A percentile compares a stretch with the other conserved stretches of the same genome.
Conservation (phyloP, 2,113 vertebrate genomes). For the Ceyx melanurus region DNA sequence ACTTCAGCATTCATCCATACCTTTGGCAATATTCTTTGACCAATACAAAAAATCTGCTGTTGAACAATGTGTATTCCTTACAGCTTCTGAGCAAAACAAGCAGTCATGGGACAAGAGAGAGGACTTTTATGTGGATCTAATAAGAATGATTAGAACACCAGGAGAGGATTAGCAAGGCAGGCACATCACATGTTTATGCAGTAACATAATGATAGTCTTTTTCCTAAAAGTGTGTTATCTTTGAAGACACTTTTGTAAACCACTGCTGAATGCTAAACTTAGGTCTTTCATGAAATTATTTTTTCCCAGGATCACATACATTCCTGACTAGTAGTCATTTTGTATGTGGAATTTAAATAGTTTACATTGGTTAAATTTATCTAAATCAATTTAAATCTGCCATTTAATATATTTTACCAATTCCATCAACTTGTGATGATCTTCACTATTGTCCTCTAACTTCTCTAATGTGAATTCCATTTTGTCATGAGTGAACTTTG, state of each 20-base stretch:
- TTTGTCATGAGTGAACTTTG: background rate
- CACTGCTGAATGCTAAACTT: background rate
- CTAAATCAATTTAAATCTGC: background rate
- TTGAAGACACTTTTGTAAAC: background rate
- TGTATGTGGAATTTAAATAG: background rate
- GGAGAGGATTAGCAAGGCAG: background rate
- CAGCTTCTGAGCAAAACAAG: background rate
- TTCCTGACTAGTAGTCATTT: background rate
- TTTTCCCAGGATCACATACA: background rate
- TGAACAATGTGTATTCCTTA: background rate
- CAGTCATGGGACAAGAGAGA: background rate
- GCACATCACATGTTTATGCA: background rate
- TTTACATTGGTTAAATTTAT: background rate
- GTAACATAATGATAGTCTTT: background rate
- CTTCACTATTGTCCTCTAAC: background rate
- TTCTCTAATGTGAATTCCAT: background rate
- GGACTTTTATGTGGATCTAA: background rate
- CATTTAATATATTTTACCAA: background rate
- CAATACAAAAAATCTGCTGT: background rate
- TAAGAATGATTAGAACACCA: background rate
- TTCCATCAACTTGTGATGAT: background rate
- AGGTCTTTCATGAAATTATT: background rate
- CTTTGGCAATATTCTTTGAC: background rate
- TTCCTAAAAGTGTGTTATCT: fast-evolving
- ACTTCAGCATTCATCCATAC: background rate